Conservation (phyloP, 2,888 invertebrate genomes). For the Oxycera nigricornis region DNA sequence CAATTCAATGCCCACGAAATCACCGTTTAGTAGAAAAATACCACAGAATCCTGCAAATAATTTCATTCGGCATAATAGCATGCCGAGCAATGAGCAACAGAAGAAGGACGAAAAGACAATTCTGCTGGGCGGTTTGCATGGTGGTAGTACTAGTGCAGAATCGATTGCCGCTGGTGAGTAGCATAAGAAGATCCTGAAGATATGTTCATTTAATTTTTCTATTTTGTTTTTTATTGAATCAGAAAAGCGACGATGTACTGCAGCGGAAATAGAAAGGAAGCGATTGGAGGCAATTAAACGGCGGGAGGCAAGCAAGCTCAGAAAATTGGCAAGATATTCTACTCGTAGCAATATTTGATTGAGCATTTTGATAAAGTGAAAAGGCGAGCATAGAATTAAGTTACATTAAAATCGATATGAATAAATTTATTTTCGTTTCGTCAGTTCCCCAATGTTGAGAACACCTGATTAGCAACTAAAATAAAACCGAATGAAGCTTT, state of each 20-base stretch:
- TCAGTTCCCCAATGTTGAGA: no score
- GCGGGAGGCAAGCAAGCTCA: constrained; percentile 26
- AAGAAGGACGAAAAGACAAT: background rate
- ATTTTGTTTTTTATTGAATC: no score
- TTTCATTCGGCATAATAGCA: constrained; percentile 31
- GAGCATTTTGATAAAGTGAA: background rate
- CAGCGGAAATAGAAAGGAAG: constrained; percentile 34
- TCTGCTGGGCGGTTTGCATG: background rate
- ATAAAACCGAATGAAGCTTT: no score
- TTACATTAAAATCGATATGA: no score
- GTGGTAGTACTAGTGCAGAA: constrained; percentile 28
- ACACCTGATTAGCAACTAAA: no score
- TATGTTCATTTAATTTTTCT: background rate
- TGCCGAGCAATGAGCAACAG: constrained; percentile 14
- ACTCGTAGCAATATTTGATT: background rate
- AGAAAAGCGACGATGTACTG: constrained; percentile 34
- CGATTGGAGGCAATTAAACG: constrained; percentile 37
- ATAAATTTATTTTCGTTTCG: no score
- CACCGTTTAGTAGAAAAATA: background rate
- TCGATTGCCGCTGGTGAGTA: background rate
- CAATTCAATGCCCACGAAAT: constrained; percentile 22
- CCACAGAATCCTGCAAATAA: background rate
- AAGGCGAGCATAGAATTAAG: no score
- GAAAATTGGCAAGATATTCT: background rate
- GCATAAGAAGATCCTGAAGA: background rate